These are phyloP conservation scores for Stylophora pistillata DNA, from an alignment of 64 coral and sea anemone genomes.

Conservation along the genomic window DNA sequence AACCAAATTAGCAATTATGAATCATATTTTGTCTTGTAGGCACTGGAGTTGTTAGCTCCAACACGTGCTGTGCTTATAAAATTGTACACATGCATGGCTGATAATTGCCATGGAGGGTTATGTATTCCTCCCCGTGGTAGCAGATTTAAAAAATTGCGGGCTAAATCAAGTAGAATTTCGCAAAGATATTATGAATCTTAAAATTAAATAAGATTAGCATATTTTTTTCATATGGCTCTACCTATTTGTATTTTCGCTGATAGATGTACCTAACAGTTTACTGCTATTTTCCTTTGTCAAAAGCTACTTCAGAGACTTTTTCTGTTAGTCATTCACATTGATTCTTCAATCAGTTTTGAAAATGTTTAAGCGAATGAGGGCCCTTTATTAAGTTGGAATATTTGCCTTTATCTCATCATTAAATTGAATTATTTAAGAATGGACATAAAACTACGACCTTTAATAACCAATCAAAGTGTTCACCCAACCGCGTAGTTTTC, in stretches of 20 bases:
- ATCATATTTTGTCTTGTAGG: no score
- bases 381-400: not conserved
- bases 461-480: not conserved
- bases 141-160: not conserved
- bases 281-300: not conserved
- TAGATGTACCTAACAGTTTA: not conserved
- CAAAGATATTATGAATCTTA: not conserved
- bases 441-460: not conserved
- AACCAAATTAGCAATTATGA: no score
- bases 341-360: not conserved
- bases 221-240: not conserved
- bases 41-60: not conserved
- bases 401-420: constrained; percentile 7
- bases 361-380: not conserved
- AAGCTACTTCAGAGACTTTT: not conserved
- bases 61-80: not conserved
- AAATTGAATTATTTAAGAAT: not conserved
- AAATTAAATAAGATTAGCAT: not conserved
- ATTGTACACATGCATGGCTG: constrained; percentile 6
- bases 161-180: no score
- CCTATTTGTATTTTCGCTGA: not conserved
- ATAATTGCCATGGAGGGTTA: not conserved
- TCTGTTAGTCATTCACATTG: not conserved
- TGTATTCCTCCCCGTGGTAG: not conserved
- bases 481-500: not conserved